phyloP scores from a whole-genome alignment of 2,797 vertebrate species.

The Pampus argenteus region DNA sequence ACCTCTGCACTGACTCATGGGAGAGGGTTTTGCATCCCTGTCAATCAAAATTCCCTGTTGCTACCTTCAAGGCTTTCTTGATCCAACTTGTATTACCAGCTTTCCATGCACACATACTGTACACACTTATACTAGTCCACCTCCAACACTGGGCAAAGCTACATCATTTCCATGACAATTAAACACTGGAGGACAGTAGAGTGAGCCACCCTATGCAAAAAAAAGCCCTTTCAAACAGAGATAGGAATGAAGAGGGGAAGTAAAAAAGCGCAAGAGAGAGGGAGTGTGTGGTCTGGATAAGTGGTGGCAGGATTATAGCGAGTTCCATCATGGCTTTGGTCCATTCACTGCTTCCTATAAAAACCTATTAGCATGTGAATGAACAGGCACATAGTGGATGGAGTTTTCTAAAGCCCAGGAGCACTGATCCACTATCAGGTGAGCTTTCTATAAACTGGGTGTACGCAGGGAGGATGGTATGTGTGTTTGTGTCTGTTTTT shows the following conservation, averaged over 20 bases:
- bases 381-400: constrained; percentile 68
- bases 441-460: constrained; percentile 69
- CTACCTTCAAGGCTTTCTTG: constrained; percentile 15
- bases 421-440: constrained; percentile 76
- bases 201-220: constrained; percentile 57
- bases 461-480: constrained; percentile 13
- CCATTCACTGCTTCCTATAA: constrained; percentile 75
- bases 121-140: constrained; percentile 34
- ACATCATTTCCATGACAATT: constrained; percentile 78
- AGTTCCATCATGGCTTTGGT: constrained; percentile 78
- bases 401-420: constrained; percentile 70
- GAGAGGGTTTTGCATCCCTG: constrained; percentile 18
- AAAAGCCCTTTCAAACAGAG: constrained; percentile 55
- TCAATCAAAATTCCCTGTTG: constrained; percentile 39
- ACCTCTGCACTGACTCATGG: constrained; percentile 22
- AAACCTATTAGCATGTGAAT: constrained; percentile 83
- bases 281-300: constrained; percentile 68
- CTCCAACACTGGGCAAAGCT: constrained; percentile 30
- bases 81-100: constrained; percentile 7
- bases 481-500: background rate
- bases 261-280: constrained; percentile 29
- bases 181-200: constrained; percentile 63
- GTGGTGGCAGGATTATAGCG: constrained; percentile 77
- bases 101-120: background rate
- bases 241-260: constrained; percentile 59